These are phyloP conservation scores for Sandelia bainsii DNA, from an alignment of 2,797 vertebrate genomes.

Conservation along the genomic window DNA sequence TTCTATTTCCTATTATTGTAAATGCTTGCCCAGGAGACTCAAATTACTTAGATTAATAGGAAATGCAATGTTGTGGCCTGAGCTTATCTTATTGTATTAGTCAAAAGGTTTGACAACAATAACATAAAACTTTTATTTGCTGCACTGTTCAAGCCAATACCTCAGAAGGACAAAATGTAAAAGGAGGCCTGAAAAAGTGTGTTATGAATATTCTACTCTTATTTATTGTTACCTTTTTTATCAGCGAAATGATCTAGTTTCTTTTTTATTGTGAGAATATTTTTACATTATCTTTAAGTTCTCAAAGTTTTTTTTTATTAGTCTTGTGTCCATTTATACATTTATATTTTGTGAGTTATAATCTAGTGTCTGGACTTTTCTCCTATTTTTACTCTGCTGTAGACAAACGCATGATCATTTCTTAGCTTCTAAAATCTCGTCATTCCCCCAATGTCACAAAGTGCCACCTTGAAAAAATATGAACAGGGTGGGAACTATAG, in stretches of 20 bases:
- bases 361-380: not conserved
- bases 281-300: too few species aligned
- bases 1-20: conserved; percentile 71
- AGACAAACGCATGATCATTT: not conserved
- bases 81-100: conserved; percentile 17
- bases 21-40: conserved; percentile 49
- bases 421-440: conserved; percentile 1
- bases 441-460: conserved; percentile 33
- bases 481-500: conserved; percentile 39
- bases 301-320: not conserved
- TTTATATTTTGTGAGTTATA: not conserved
- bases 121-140: conserved; percentile 14
- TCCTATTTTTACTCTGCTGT: not conserved
- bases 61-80: conserved; percentile 36
- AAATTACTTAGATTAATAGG: conserved; percentile 43
- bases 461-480: conserved; percentile 49
- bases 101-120: conserved; percentile 36
- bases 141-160: not conserved
- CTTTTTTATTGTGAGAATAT: too few species aligned
- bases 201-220: conserved; percentile 11
- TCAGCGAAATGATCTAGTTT: too few species aligned
- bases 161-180: not conserved
- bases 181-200: not conserved
- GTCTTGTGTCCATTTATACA: not conserved
- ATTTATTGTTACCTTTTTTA: not conserved